Percentiles rank a stretch among this genome's conserved stretches.
phyloP scores from a whole-genome alignment of 2,888 invertebrate species.

The Poecilus cupreus region DNA sequence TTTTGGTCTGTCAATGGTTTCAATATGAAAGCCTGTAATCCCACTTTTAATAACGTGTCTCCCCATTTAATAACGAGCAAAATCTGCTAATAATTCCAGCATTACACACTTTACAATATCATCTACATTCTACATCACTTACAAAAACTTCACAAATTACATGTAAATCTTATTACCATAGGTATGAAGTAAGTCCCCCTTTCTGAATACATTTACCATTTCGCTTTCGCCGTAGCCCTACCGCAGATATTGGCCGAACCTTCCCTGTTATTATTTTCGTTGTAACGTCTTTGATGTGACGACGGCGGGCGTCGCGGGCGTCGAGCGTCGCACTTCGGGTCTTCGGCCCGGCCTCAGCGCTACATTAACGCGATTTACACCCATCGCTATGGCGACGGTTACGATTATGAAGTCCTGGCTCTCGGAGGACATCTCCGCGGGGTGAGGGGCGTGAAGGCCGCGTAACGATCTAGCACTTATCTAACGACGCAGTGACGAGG shows the following conservation, averaged over 20 bases:
- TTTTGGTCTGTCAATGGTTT: no score
- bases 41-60: no score
- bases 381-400: constrained; percentile 40
- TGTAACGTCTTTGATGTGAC: constrained; percentile 53
- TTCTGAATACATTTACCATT: constrained; percentile 16
- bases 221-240: background rate
- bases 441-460: background rate
- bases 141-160: constrained; percentile 33
- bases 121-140: constrained; percentile 38
- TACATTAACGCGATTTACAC: constrained; percentile 52
- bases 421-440: constrained; percentile 5
- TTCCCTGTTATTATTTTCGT: constrained; percentile 48
- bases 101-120: constrained; percentile 16
- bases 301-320: background rate
- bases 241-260: background rate
- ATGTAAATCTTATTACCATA: constrained; percentile 29
- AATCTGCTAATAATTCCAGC: constrained; percentile 11
- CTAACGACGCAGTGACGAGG: constrained; percentile 39
- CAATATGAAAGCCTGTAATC: no score
- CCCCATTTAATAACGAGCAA: background rate
- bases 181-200: background rate
- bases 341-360: background rate
- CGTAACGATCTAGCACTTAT: constrained; percentile 53
- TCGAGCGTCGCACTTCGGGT: background rate
- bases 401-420: constrained; percentile 52